Evolutionary conservation across 2,113 vertebrate genomes (phyloP), one percentile per base, ranked within the genome.

Genomic region (Argyrosomus japonicus): DNA sequence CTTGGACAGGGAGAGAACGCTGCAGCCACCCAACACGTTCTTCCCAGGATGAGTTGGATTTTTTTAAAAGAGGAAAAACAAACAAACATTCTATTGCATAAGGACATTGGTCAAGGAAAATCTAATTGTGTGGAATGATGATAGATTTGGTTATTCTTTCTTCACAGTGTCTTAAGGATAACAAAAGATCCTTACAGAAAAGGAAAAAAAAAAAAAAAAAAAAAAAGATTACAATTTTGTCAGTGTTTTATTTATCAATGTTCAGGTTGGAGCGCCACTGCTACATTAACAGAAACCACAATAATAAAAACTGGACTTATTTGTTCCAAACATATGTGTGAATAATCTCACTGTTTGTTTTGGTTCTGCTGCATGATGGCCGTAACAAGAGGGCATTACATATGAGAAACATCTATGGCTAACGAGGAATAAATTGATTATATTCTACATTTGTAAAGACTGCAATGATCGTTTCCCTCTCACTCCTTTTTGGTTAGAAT

Each of bases 181-280:
- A 89, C 85, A 88, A 92, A 89, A 83, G 36, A 85, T 91, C 88
- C 90, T 92, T 87, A 87, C 73, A 85, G 86, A 83, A 86, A 92
- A 71, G 65, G 79, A 67, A 76, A 85, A 87, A 86, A 86, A 81
- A n/a, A n/a, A n/a, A 83, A 86, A 92, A 71, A 63, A 77, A 67
- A 78, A 85, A 87, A 86, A 86, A 81, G 23, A 89, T 70, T 73
- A 81, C 56, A 79, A 47, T 92, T 95, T 93, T 94, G 93, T 95
- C 94, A 91, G 93, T 95, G 94, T 96, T 96, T 96, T 96, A 96
- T 96, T 96, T 96, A 96, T 96, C 94, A 93, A 91, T 95, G 93
- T 95, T 94, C 88, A 93, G 90, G 86, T 95, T 92, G 86, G 93
- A 91, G 89, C 88, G 77, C 91, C 90, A 93, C 91, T 90, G 93